These are phyloP conservation scores for Bos indicus DNA, from an alignment of 2,113 vertebrate genomes.

Conservation along the genomic window DNA sequence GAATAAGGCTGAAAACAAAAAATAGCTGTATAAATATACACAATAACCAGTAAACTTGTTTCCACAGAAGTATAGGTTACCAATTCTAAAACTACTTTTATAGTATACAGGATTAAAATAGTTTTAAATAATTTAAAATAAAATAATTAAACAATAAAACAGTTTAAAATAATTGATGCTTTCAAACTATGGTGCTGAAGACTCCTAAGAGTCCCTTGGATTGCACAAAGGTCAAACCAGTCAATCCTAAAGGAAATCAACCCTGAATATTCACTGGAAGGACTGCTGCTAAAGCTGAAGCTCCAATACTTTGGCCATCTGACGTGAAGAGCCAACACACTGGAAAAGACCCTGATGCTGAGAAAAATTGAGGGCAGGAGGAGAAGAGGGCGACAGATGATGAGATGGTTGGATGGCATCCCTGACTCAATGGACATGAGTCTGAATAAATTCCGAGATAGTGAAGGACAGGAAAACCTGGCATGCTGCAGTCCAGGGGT, in stretches of 20 bases:
- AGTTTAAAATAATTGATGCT: background rate
- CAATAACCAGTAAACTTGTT: background rate
- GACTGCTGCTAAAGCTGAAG: background rate
- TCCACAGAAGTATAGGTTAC: background rate
- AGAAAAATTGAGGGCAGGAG: background rate
- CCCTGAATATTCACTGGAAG: background rate
- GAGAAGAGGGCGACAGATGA: background rate
- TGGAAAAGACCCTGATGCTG: background rate
- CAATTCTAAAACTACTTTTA: conserved; percentile 7
- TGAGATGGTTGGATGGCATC: background rate
- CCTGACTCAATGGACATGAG: background rate
- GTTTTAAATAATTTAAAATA: background rate
- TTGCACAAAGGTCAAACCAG: background rate
- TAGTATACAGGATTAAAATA: background rate
- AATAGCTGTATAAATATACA: background rate
- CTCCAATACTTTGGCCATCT: background rate
- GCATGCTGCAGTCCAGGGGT: background rate
- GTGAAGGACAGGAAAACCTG: background rate
- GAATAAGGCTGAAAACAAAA: conserved; percentile 27
- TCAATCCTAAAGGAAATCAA: background rate
- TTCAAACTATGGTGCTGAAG: background rate
- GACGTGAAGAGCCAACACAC: background rate
- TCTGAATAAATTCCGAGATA: background rate
- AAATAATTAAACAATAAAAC: background rate
- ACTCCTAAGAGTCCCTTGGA: background rate